Conservation (phyloP, 2,888 invertebrate genomes). For the Syrphus vitripennis region DNA sequence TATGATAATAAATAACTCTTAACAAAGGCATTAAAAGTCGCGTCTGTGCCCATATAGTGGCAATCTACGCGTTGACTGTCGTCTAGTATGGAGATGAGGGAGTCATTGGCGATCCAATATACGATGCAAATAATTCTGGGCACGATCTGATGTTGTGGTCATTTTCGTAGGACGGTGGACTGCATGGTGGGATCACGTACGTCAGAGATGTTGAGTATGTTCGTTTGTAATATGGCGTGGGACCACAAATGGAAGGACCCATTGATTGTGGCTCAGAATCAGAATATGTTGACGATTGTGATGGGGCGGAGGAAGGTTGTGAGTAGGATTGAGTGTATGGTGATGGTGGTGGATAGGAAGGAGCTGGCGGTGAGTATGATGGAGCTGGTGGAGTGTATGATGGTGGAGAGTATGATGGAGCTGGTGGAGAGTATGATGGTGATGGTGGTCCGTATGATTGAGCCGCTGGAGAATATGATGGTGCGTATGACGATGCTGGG, state of each 20-base stretch:
- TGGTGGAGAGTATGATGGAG: constrained; percentile 30
- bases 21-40: constrained; percentile 44
- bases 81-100: constrained; percentile 47
- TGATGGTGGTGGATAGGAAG: constrained; percentile 40
- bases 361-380: constrained; percentile 32
- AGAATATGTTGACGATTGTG: not conserved
- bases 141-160: constrained; percentile 65
- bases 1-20: constrained; percentile 60
- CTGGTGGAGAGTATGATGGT: constrained; percentile 29
- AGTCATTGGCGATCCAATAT: constrained; percentile 31
- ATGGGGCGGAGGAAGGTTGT: constrained; percentile 17
- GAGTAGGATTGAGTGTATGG: constrained; percentile 15
- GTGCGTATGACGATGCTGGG: not conserved
- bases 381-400: constrained; percentile 1
- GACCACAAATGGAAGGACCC: constrained; percentile 6
- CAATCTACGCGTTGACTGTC: constrained; percentile 24
- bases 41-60: constrained; percentile 18
- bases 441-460: constrained; percentile 22
- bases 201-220: constrained; percentile 56
- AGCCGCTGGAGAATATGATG: constrained; percentile 46
- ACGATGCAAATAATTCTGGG: constrained; percentile 63
- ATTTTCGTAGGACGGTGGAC: constrained; percentile 9
- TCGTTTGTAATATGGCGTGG: constrained; percentile 46
- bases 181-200: constrained; percentile 50
- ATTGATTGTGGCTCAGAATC: not conserved